Conservation (phyloP, 2,113 vertebrate species). For the Smithornis capensis region DNA sequence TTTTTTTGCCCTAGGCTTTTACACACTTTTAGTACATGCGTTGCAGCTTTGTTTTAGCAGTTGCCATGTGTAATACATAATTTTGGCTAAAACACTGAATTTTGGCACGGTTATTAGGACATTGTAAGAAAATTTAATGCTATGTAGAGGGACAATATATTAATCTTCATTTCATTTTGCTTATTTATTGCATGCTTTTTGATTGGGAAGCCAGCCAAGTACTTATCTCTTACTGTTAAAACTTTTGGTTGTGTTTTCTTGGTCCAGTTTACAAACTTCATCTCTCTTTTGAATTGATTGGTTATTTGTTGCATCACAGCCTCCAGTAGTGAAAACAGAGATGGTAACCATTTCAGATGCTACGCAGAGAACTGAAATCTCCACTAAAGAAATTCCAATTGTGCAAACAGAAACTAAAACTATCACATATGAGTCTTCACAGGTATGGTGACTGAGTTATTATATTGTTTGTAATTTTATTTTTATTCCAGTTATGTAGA, state of each 20-base stretch:
- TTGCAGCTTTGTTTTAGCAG: neutral
- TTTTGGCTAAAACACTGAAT: neutral
- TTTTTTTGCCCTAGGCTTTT: neutral
- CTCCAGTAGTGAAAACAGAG: conserved; percentile 99
- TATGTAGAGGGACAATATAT: neutral
- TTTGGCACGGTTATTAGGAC: neutral
- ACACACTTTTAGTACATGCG: neutral
- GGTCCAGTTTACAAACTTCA: neutral
- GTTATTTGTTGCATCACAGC: conserved; percentile 79
- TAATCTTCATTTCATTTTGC: neutral
- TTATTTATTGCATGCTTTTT: conserved; percentile 25
- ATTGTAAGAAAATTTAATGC: neutral
- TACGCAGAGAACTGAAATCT: conserved; percentile 95
- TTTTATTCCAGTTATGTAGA: neutral
- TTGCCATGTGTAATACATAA: neutral
- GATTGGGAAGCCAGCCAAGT: neutral
- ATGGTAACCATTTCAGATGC: conserved; percentile 99
- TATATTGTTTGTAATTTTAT: neutral
- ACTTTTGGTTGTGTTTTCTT: neutral
- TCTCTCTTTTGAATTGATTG: conserved; percentile 62
- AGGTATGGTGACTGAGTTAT: conserved; percentile 76
- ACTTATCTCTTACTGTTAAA: neutral
- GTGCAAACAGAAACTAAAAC: conserved; percentile 99
- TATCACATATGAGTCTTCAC: conserved; percentile 96
- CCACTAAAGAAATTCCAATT: conserved; percentile 98